Conservation (phyloP, 2,888 invertebrate species). For the Eueremaeus valkanovi region DNA sequence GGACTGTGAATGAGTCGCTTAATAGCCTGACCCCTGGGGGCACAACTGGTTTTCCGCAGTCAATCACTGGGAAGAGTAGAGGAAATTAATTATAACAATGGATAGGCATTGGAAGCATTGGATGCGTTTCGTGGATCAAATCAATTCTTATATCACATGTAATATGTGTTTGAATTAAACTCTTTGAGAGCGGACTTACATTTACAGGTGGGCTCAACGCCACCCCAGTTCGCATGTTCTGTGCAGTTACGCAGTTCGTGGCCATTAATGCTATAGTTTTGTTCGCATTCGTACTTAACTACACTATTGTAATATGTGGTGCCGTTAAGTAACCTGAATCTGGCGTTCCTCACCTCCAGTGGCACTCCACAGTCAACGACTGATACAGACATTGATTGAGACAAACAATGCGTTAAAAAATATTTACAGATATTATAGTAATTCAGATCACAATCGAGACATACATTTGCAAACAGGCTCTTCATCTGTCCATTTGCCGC, state of each 20-base stretch:
- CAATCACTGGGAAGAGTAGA: constrained; percentile 69
- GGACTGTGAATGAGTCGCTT: constrained; percentile 76
- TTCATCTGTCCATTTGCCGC: constrained; percentile 72
- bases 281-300: constrained; percentile 54
- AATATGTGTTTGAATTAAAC: too few relatives aligned
- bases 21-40: constrained; percentile 80
- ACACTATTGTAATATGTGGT: constrained; percentile 53
- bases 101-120: constrained; percentile 55
- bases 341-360: constrained; percentile 72
- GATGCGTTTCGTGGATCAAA: too few relatives aligned
- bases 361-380: constrained; percentile 67
- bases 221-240: constrained; percentile 47
- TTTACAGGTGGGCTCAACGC: constrained; percentile 46
- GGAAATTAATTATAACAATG: constrained; percentile 41
- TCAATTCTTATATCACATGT: constrained; percentile 26
- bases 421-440: neutral
- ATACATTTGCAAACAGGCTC: constrained; percentile 48
- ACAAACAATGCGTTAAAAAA: neutral
- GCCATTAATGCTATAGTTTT: constrained; percentile 75
- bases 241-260: constrained; percentile 51
- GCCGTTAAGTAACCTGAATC: constrained; percentile 70
- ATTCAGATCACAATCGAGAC: too few relatives aligned
- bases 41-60: constrained; percentile 79
- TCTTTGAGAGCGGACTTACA: too few relatives aligned
- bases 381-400: constrained; percentile 39